Conservation (phyloP, 1,140 invertebrate genomes). For the Cherax quadricarinatus region DNA sequence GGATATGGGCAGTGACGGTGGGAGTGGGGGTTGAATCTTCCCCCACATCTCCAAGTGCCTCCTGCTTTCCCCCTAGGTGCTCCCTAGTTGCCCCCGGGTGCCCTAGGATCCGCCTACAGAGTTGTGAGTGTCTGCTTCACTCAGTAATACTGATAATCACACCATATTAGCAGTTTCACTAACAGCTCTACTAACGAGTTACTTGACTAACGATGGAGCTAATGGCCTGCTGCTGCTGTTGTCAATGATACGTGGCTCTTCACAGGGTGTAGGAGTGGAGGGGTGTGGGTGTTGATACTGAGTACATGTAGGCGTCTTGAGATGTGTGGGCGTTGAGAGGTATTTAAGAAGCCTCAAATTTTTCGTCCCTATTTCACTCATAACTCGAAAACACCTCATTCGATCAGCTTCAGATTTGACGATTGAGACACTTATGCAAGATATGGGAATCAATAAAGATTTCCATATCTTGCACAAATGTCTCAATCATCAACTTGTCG, state of each 20-base stretch:
- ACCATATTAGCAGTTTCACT: conserved; percentile 39
- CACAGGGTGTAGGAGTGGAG: background rate
- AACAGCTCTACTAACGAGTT: conserved; percentile 24
- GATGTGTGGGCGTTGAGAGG: too few species aligned
- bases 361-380: too few species aligned
- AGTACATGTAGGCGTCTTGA: background rate
- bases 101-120: too few species aligned
- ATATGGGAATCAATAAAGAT: too few species aligned
- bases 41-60: background rate
- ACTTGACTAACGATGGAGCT: conserved; percentile 18
- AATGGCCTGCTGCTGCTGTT: background rate
- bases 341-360: too few species aligned
- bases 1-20: too few species aligned
- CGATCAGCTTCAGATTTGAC: too few species aligned
- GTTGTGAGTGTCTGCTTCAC: background rate
- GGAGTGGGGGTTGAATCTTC: too few species aligned
- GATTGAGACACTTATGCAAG: too few species aligned
- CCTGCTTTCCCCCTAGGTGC: background rate
- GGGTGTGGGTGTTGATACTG: background rate
- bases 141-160: conserved; percentile 5
- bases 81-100: background rate
- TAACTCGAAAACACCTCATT: too few species aligned
- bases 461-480: too few species aligned
- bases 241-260: background rate
- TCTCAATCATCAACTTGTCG: too few species aligned